These are phyloP conservation scores for Strigops habroptila DNA, from an alignment of 2,113 vertebrate species.

Conservation along the genomic window DNA sequence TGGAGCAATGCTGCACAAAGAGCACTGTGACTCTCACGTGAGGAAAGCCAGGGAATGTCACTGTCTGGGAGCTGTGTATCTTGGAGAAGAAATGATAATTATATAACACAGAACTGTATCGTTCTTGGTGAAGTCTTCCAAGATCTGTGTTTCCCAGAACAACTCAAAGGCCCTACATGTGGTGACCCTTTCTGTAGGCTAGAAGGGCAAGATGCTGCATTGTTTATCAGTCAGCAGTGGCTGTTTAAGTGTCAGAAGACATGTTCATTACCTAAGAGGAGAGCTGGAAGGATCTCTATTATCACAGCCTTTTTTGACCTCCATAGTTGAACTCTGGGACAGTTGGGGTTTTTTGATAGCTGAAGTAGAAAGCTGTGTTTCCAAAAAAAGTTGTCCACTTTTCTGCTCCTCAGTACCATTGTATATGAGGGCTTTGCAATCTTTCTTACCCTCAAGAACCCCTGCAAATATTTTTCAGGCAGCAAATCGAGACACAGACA, in stretches of 20 bases:
- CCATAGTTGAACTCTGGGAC: not conserved
- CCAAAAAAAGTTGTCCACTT: not conserved
- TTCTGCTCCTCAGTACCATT: not conserved
- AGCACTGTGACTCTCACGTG: not conserved
- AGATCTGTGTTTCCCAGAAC: not conserved
- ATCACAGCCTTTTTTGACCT: not conserved
- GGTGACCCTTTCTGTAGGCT: not conserved
- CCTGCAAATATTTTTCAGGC: not conserved
- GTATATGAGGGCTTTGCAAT: not conserved
- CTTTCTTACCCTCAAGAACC: not conserved
- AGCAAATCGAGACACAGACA: not conserved
- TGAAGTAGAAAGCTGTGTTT: slow-evolving; percentile 4
- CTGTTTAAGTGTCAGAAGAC: not conserved
- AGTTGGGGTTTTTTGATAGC: not conserved
- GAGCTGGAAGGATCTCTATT: not conserved
- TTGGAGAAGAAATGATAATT: not conserved
- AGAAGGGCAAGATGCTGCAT: not conserved
- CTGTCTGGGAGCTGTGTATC: not conserved
- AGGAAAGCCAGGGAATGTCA: not conserved
- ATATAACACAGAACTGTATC: not conserved
- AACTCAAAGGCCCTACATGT: not conserved
- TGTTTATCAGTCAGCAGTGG: not conserved
- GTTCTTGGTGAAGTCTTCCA: not conserved
- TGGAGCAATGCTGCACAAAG: not conserved
- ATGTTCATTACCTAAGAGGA: not conserved